phyloP scores from a whole-genome alignment of 2,888 invertebrate genomes.

The Volucella bombylans region DNA sequence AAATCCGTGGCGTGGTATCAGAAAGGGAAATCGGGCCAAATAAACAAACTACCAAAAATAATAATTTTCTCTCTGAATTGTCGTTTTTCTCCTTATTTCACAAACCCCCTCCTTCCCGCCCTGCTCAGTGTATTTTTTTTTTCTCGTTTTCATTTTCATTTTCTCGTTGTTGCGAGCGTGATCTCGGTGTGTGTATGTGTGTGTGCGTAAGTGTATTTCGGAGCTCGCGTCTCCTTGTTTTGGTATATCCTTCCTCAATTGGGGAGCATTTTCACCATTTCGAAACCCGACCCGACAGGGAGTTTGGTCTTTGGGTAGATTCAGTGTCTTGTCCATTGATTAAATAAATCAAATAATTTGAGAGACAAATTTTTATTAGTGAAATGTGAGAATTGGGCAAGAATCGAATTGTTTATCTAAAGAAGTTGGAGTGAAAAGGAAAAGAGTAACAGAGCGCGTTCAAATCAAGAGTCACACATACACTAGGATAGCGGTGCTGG shows the following conservation, averaged over 20 bases:
- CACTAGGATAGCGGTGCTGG: not conserved
- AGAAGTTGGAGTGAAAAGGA: conserved; percentile 33
- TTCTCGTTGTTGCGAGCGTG: not conserved
- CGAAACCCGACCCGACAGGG: not conserved
- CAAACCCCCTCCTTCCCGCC: not conserved
- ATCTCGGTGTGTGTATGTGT: not conserved
- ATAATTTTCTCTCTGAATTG: not conserved
- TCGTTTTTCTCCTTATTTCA: not conserved
- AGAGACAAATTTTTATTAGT: not conserved
- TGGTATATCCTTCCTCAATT: conserved; percentile 6
- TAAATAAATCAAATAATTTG: not conserved
- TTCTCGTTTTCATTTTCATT: not conserved
- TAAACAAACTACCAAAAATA: conserved; percentile 29
- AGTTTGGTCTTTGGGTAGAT: conserved; percentile 7
- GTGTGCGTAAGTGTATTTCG: too few relatives aligned
- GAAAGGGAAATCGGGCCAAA: not conserved
- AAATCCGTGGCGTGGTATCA: not conserved
- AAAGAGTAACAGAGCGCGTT: not conserved
- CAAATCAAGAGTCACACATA: not conserved
- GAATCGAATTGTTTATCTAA: conserved; percentile 26
- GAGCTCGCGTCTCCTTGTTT: not conserved
- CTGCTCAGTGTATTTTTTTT: not conserved
- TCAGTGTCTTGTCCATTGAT: not conserved
- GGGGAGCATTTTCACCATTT: conserved; percentile 4
- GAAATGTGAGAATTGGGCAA: conserved; percentile 12